Evolutionary conservation across 1,140 invertebrate species (phyloP).

Genomic region (Bombus cullumanus): DNA sequence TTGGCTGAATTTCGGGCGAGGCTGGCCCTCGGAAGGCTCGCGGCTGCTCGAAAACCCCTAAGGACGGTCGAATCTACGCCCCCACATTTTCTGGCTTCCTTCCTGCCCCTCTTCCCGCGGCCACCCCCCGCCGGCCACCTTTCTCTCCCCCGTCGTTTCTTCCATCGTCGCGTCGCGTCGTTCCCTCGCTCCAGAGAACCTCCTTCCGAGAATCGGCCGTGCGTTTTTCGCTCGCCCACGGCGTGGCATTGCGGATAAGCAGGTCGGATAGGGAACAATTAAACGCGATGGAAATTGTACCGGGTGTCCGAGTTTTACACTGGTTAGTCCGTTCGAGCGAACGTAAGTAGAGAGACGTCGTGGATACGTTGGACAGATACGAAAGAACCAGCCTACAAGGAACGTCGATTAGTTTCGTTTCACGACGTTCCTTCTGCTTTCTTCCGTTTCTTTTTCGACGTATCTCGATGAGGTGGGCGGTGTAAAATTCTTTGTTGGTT

Average conservation of each 20-base stretch:
- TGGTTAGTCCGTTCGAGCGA: background rate
- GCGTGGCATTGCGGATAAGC: conserved; percentile 51
- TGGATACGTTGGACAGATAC: background rate
- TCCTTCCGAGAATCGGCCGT: conserved; percentile 65
- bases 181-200: conserved; percentile 7
- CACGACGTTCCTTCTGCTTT: no score
- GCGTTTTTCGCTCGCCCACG: conserved; percentile 56
- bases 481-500: fast-evolving
- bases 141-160: conserved; percentile 24
- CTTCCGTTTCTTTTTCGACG: no score
- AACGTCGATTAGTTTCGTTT: no score
- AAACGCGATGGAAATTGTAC: conserved; percentile 48
- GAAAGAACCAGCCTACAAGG: no score
- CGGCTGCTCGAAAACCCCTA: conserved; percentile 44
- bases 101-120: conserved; percentile 31
- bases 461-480: fast-evolving
- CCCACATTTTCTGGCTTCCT: conserved; percentile 54
- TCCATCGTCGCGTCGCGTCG: conserved; percentile 10
- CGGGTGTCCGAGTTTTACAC: conserved; percentile 18
- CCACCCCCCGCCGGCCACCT: background rate
- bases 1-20: background rate
- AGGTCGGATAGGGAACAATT: conserved; percentile 41
- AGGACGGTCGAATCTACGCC: conserved; percentile 52
- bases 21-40: conserved; percentile 41
- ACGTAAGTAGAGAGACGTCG: background rate